phyloP scores from a whole-genome alignment of 2,797 vertebrate genomes.

The Clamator glandarius region DNA sequence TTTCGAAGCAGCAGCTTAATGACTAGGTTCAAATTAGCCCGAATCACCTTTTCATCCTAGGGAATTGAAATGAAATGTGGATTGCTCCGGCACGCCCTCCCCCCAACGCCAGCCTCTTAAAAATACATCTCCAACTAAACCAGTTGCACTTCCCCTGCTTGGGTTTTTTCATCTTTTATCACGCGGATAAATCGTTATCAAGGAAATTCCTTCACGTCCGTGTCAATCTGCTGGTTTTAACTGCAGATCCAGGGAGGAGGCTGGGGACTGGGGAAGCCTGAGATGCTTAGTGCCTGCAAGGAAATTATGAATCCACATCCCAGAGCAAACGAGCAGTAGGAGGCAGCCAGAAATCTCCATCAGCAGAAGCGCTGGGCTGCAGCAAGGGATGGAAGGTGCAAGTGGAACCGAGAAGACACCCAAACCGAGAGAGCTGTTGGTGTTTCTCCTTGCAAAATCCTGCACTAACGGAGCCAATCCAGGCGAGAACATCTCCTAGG shows the following conservation, averaged over 20 bases:
- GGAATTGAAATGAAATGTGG: not conserved
- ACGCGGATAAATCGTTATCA: not conserved
- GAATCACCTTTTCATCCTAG: slow-evolving; percentile 11
- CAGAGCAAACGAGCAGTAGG: slow-evolving; percentile 15
- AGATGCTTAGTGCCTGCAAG: slow-evolving; percentile 15
- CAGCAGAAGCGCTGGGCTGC: slow-evolving; percentile 25
- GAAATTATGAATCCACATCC: slow-evolving; percentile 42
- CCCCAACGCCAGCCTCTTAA: not conserved
- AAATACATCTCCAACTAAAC: not conserved
- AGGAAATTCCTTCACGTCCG: not conserved
- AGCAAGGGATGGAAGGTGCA: slow-evolving; percentile 9
- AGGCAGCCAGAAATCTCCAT: slow-evolving; percentile 42
- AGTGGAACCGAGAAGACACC: not conserved
- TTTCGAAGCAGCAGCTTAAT: slow-evolving; percentile 21
- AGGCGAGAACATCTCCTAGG: not conserved
- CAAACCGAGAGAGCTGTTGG: not conserved
- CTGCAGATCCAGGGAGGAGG: not conserved
- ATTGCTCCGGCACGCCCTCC: not conserved
- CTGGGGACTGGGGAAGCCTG: not conserved
- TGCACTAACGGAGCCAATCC: not conserved
- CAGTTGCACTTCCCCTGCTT: not conserved
- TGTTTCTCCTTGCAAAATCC: not conserved
- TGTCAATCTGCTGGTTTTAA: not conserved
- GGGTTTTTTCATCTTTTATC: not conserved
- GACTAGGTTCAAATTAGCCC: slow-evolving; percentile 24